Evolutionary conservation across 2,113 vertebrate species (phyloP), one percentile per base, ranked within the genome.

Genomic region (Sminthopsis crassicaudata): DNA sequence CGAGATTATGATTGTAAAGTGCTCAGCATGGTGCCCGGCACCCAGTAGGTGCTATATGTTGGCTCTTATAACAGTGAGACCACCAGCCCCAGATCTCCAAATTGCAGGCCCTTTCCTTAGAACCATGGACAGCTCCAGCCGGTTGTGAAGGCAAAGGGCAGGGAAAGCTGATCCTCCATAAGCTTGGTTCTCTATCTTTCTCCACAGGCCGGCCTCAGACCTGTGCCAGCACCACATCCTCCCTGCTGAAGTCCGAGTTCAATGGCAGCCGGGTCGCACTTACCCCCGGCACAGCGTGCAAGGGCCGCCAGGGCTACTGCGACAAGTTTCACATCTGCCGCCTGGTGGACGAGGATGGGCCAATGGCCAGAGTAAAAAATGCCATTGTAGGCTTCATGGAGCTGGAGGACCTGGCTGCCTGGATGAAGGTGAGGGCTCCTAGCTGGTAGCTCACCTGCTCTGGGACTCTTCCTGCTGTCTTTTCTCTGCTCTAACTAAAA

Each of bases 361-460:
- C 98, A 42, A 98, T 99, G 0, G 99, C 99, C 30, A 97, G 98
- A 90, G 98, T 99, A 67, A 99, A 98, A 92, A 99, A 99, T 95
- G 98, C 98, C 53, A 98, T 98, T 53, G 96, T 99, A 90, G 93
- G 98, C 89, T 95, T 99, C 27, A 96, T 97, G 9, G 98, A 99
- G 26, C 98, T 98, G 42, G 96, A 98, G 0, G 98, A 98, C 91
- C 0, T 98, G 1, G 98, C 96, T 3, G 97, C 98, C 95, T 99
- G 98, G 99, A 99, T 99, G 98, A 98, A 99, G 98, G 98, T 98
- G 54, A 88, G 94, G 93, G 52, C 50, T 30, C 16, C 90, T 2
- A 2, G 51, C 67, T 46, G 30, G n/a, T 11, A 1, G 9, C 30
- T 42, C 36, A 10, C 46, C 12, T n/a, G 60, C 12, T 84, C 19